Evolutionary conservation across 2,888 invertebrate genomes (phyloP).

Genomic region (Drosophila gaucha): DNA sequence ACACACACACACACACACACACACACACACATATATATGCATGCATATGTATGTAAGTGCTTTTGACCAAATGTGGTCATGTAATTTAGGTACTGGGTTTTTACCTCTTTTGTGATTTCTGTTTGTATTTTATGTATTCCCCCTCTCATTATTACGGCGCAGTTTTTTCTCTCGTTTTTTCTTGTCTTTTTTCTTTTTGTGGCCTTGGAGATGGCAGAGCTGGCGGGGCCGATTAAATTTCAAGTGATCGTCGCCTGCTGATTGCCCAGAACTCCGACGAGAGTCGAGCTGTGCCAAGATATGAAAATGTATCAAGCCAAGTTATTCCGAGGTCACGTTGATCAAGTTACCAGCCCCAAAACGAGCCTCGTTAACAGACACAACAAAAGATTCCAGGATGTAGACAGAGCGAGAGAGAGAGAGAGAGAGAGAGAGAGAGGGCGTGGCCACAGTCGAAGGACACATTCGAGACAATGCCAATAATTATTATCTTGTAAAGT

Average conservation of each 20-base stretch:
- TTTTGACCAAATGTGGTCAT: conserved; percentile 32
- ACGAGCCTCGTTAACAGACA: conserved; percentile 41
- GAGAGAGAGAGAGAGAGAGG: background rate
- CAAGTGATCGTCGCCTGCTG: conserved; percentile 56
- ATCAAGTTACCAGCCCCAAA: conserved; percentile 66
- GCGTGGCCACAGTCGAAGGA: conserved; percentile 48
- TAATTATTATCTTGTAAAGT: conserved; percentile 23
- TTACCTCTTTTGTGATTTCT: conserved; percentile 6
- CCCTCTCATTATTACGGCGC: conserved; percentile 21
- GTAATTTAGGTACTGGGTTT: conserved; percentile 43
- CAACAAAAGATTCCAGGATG: conserved; percentile 19
- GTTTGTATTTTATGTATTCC: conserved; percentile 10
- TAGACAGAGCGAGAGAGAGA: background rate
- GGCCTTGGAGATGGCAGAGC: conserved; percentile 49
- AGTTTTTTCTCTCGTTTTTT: conserved; percentile 5
- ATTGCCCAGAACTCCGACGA: conserved; percentile 45
- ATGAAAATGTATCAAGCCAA: conserved; percentile 57
- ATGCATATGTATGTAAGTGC: background rate
- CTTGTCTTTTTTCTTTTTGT: conserved; percentile 1
- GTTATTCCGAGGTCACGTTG: conserved; percentile 71
- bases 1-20: no score
- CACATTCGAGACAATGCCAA: conserved; percentile 38
- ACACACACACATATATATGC: no score
- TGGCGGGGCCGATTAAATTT: conserved; percentile 59
- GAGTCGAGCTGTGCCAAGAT: conserved; percentile 13